Evolutionary conservation across 2,888 invertebrate species (phyloP).

Genomic region (Congeria kusceri): DNA sequence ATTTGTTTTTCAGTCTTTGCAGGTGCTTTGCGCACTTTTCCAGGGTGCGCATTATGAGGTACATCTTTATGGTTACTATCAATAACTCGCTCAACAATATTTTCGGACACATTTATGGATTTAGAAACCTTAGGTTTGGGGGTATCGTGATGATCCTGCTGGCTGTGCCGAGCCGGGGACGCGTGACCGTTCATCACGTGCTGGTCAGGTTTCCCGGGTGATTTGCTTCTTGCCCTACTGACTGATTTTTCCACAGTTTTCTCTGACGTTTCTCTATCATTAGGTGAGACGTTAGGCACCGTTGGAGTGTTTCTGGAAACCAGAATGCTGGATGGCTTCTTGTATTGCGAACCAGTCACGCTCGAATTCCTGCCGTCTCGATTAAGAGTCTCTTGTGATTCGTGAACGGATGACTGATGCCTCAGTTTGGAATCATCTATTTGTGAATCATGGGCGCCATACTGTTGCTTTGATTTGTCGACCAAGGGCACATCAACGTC

Average conservation of each 20-base stretch:
- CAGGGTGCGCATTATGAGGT: too few relatives aligned
- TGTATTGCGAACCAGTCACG: neutral
- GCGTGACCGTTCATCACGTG: conserved; percentile 25
- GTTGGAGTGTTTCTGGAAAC: neutral
- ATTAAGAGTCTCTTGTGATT: neutral
- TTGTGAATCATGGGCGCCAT: neutral
- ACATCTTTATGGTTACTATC: too few relatives aligned
- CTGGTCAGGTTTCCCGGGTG: neutral
- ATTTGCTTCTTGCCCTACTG: neutral
- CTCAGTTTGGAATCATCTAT: too few relatives aligned
- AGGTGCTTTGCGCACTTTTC: too few relatives aligned
- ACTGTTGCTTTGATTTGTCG: too few relatives aligned
- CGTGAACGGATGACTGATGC: neutral
- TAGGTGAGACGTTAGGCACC: neutral
- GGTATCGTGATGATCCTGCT: neutral
- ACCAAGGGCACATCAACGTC: neutral
- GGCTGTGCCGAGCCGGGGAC: neutral
- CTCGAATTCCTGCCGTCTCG: neutral
- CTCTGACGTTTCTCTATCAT: neutral
- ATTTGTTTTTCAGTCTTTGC: neutral
- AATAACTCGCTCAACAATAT: conserved; percentile 18
- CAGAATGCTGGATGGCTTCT: neutral
- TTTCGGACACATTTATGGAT: conserved; percentile 13
- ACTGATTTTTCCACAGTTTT: neutral
- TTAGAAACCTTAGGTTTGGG: conserved; percentile 14